Evolutionary conservation across 2,888 invertebrate species (phyloP).

Genomic region (Cerastis rubricosa): DNA sequence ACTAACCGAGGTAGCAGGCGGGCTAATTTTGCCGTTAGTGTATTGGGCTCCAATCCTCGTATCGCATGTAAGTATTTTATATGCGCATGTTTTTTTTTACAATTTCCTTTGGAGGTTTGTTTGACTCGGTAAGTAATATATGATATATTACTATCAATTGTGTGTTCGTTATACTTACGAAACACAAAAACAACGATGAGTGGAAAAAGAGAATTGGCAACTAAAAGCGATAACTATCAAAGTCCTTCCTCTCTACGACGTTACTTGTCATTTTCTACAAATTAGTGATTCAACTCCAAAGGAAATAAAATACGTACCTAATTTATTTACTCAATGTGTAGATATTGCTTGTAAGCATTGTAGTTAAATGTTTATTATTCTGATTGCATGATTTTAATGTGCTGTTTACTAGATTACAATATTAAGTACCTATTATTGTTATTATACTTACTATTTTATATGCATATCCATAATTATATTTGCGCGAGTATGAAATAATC

Average conservation of each 20-base stretch:
- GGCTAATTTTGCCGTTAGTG: conserved; percentile 66
- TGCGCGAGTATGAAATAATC: neutral
- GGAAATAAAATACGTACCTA: conserved; percentile 40
- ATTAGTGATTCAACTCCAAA: conserved; percentile 38
- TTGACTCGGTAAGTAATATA: conserved; percentile 1
- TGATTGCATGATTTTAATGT: conserved; percentile 40
- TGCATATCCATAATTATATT: conserved; percentile 5
- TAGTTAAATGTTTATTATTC: conserved; percentile 15
- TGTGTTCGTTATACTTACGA: neutral
- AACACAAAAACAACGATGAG: neutral
- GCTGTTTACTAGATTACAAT: conserved; percentile 23
- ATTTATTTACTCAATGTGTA: conserved; percentile 28
- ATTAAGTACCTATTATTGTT: conserved; percentile 16
- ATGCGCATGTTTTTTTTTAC: conserved; percentile 50
- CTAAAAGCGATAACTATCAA: neutral
- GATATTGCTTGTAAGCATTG: conserved; percentile 46
- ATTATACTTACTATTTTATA: conserved; percentile 8
- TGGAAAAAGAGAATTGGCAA: neutral
- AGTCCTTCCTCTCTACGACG: neutral
- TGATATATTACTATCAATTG: neutral
- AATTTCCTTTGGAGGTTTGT: conserved; percentile 47
- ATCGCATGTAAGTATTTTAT: conserved; percentile 65
- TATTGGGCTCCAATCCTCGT: conserved; percentile 67
- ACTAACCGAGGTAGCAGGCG: conserved; percentile 39
- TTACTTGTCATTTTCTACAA: neutral